Evolutionary conservation across 2,797 vertebrate species (phyloP), one percentile per base, ranked within the genome.

Genomic region (Cossypha heuglini): DNA sequence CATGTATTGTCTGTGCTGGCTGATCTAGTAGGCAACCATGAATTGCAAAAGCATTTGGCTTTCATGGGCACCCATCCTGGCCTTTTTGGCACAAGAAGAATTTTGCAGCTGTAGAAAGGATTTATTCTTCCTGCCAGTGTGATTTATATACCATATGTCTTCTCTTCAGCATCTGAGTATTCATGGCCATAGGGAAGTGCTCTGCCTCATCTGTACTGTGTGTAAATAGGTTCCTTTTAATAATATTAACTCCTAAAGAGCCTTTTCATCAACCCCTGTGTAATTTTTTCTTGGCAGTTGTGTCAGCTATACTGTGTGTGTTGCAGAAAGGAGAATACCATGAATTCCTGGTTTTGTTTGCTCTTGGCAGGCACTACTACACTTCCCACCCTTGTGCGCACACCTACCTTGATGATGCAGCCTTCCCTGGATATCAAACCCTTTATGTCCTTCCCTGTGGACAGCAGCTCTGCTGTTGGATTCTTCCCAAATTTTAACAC

Each of bases 401-500:
- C 99, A 72, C 98, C 99, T 61, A 98, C 99, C 20, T 97, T 99
- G 96, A 98, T 99, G 98, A 99, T 99, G 98, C 99, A 99, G 96
- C 98, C 98, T 90, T 97, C 98, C 25, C 95, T 99, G 98, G 98
- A 99, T 97, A 98, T 99, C 96, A 99, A 99, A 97, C 98, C 98
- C 6, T 99, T 99, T 97, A 97, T 99, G 98, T 96, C 99, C 46
- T 99, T 99, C 96, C 98, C 99, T 28, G 97, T 99, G 93, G 99
- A 99, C 95, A 98, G 98, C 37, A 97, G 98, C 68, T 98, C 99
- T 73, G 98, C 99, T 66, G 99, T 99, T 58, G 99, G 99, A 92
- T 98, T 99, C 95, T 99, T 99, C 96, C 99, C 99, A 97, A 99
- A 99, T 98, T 99, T 99, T 97, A 99, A 98, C 98, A 99, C 98